Conservation (phyloP, 2,888 invertebrate species). For the Chromoteleia sp. region DNA sequence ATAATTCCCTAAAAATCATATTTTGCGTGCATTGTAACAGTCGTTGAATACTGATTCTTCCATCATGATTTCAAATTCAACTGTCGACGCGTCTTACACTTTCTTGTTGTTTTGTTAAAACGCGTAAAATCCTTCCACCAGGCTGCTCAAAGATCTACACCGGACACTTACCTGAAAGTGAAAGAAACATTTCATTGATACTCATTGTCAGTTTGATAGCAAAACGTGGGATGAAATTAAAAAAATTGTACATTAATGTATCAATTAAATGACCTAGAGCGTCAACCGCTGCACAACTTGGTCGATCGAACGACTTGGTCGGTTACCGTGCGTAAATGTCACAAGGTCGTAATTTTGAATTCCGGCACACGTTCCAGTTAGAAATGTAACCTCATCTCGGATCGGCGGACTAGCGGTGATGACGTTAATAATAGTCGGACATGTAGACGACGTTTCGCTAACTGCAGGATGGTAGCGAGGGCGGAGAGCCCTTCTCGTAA, state of each 20-base stretch:
- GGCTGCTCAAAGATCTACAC: too few relatives aligned
- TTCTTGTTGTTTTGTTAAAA: too few relatives aligned
- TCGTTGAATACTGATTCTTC: conserved; percentile 1
- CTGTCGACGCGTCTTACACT: too few relatives aligned
- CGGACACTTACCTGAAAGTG: too few relatives aligned
- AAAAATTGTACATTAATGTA: background rate
- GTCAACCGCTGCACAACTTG: conserved; percentile 47
- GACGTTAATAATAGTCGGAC: conserved; percentile 71
- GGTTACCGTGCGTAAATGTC: conserved; percentile 54
- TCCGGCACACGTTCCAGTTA: conserved; percentile 61
- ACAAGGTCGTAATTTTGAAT: conserved; percentile 62
- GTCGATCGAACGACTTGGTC: conserved; percentile 37
- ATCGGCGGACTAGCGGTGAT: conserved; percentile 62
- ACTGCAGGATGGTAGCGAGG: conserved; percentile 66
- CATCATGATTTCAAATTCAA: too few relatives aligned
- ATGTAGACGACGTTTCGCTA: conserved; percentile 67
- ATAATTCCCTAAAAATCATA: background rate
- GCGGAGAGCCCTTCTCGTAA: conserved; percentile 74
- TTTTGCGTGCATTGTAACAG: background rate
- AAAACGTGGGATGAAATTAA: background rate
- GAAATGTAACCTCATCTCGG: conserved; percentile 67
- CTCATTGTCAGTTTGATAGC: background rate
- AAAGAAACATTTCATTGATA: background rate
- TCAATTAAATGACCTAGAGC: conserved; percentile 25
- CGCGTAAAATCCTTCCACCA: too few relatives aligned